Base-by-base conservation (phyloP, 2,113 vertebrate genomes). In the Rhinolophus ferrumequinum region DNA sequence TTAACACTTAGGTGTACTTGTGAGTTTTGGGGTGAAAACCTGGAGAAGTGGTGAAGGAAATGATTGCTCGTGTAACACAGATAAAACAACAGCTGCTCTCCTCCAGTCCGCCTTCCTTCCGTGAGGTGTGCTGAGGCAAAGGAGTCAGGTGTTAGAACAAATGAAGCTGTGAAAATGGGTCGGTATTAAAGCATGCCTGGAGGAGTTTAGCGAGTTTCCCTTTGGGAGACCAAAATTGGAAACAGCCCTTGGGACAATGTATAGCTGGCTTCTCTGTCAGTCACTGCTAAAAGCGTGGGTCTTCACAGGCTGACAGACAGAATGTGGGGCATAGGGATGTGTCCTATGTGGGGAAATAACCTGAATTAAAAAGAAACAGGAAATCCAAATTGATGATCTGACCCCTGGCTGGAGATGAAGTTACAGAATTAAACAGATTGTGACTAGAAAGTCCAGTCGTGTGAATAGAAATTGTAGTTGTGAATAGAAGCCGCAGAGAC, bases 131-230 rank as follows among this genome's bases (percentile, higher is more conserved):
- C 67, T 22, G 77, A 94, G 41, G 77, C 44, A 62, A 44, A 56
- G 64, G 60, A 94, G 56, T 75, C 54, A 72, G 80, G 19, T 90
- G 90, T 66, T 82, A 72, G 95, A 94, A 93, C 0, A 96, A 52
- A 81, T 47, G 80, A 64, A 94, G 62, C 82, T 81, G n/a, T 60
- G 75, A 94, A 97, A 97, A 94, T 97, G 97, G 96, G 95, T 98
- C 86, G 54, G 64, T 41, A 73, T 93, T 62, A 82, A 94, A 95
- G 93, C 80, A n/a, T 76, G 72, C 92, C 62, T 93, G 6, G 92
- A 95, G 88, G 96, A 94, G 86, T 90, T 56, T 19, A 38, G 76
- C 4, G 33, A 16, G 33, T 47, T 77, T 67, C 22, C 97, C 72
- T 92, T 16, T 22, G 92, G 73, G 92, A 97, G 14, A 84, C 90